A percentile compares a stretch with the other conserved stretches of the same genome.
These are phyloP conservation scores for Poecilia gillii DNA, from an alignment of 2,797 vertebrate species.

Conservation along the genomic window DNA sequence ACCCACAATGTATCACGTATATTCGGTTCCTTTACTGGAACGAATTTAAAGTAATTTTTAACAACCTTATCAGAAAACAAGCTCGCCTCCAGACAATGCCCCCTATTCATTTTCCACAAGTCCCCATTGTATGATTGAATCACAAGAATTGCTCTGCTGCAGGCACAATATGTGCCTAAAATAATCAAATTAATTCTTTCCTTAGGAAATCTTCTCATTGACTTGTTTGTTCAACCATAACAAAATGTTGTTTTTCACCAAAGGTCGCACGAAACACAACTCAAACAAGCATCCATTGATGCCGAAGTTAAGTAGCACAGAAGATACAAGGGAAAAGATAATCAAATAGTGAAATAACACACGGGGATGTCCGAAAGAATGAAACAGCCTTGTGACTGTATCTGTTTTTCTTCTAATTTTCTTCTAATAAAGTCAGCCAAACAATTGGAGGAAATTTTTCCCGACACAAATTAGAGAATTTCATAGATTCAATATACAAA, in stretches of 20 bases:
- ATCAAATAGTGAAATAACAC: slow-evolving; percentile 47
- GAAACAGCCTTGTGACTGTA: slow-evolving; percentile 64
- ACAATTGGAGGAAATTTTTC: slow-evolving; percentile 35
- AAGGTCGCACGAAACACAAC: slow-evolving; percentile 61
- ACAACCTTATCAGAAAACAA: slow-evolving; percentile 89
- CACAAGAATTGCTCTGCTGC: slow-evolving; percentile 83
- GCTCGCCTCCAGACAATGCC: slow-evolving; percentile 77
- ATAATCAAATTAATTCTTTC: slow-evolving; percentile 84
- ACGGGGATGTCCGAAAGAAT: slow-evolving; percentile 38
- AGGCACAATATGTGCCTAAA: slow-evolving; percentile 82
- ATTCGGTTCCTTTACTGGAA: slow-evolving; percentile 83
- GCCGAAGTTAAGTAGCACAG: slow-evolving; percentile 33
- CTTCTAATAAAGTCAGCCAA: slow-evolving; percentile 54
- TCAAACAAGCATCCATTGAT: slow-evolving; percentile 62
- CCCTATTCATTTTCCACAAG: slow-evolving; percentile 82
- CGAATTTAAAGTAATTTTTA: slow-evolving; percentile 93
- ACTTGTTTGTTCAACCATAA: slow-evolving; percentile 82
- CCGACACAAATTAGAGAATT: background rate
- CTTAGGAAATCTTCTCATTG: slow-evolving; percentile 71
- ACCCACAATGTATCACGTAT: slow-evolving; percentile 83
- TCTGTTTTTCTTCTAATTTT: slow-evolving; percentile 38
- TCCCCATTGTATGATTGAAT: slow-evolving; percentile 81
- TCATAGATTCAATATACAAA: background rate
- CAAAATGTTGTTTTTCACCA: slow-evolving; percentile 81
- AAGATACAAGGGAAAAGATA: slow-evolving; percentile 33